These are phyloP conservation scores for Laterallus jamaicensis DNA, from an alignment of 2,113 vertebrate genomes.

Conservation along the genomic window DNA sequence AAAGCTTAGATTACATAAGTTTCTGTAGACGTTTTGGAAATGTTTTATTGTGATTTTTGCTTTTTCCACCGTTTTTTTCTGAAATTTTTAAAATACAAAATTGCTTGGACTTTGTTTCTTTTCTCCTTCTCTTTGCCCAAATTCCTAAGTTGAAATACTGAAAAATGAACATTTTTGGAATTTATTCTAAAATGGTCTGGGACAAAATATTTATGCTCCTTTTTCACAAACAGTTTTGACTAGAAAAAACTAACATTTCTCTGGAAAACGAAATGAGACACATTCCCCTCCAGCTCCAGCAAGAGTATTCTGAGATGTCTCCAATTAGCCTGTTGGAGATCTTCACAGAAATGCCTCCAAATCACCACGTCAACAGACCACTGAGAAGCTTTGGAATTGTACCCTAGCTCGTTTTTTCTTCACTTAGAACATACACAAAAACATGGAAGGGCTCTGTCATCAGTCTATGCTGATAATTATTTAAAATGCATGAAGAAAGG, in stretches of 20 bases:
- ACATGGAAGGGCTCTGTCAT: not conserved
- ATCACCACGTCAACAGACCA: not conserved
- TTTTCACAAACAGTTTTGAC: not conserved
- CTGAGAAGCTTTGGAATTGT: not conserved
- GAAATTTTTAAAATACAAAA: not conserved
- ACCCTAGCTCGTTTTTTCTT: not conserved
- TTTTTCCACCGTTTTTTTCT: not conserved
- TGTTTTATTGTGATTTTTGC: not conserved
- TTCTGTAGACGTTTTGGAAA: not conserved
- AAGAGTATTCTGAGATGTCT: not conserved
- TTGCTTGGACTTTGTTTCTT: not conserved
- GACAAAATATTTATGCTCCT: not conserved
- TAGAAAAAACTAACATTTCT: not conserved
- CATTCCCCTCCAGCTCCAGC: not conserved
- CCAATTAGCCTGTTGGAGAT: not conserved
- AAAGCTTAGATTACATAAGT: not conserved
- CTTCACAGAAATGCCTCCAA: not conserved
- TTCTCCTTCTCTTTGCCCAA: not conserved
- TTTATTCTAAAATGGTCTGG: not conserved
- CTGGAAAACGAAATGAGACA: not conserved
- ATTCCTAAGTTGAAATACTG: not conserved
- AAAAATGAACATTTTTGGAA: not conserved
- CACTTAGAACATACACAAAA: not conserved
- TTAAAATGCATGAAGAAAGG: not conserved
- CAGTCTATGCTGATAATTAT: not conserved